Evolutionary conservation across 2,888 invertebrate genomes (phyloP).

Genomic region (Apamea anceps): DNA sequence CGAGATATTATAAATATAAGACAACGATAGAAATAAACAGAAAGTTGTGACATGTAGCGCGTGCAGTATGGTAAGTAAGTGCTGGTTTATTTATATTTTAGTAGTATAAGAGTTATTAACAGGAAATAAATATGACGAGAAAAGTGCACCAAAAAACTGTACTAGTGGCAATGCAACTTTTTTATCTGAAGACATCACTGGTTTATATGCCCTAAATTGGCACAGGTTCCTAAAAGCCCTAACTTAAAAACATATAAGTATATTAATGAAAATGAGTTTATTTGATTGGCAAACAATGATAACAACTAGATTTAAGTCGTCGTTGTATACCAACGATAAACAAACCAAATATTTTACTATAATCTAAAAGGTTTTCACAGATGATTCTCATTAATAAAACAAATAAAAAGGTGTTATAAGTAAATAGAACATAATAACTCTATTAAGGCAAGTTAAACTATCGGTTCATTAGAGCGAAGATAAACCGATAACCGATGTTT

Average conservation of each 20-base stretch:
- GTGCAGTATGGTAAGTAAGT: conserved; percentile 67
- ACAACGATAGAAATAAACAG: conserved; percentile 51
- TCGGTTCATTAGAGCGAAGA: conserved; percentile 24
- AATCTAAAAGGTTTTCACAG: conserved; percentile 16
- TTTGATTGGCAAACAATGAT: neutral
- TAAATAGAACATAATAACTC: conserved; percentile 29
- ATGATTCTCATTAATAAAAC: conserved; percentile 10
- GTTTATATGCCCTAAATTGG: neutral
- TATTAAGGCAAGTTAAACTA: conserved; percentile 1
- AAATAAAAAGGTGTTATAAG: conserved; percentile 26
- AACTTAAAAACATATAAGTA: neutral
- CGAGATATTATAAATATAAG: conserved; percentile 68
- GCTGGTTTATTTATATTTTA: neutral
- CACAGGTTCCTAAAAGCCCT: neutral
- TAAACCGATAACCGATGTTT: conserved; percentile 40
- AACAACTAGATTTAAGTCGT: neutral
- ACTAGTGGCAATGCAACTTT: neutral
- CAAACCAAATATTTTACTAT: conserved; percentile 23
- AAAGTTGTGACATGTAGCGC: conserved; percentile 61
- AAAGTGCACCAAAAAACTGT: neutral
- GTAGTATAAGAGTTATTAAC: neutral
- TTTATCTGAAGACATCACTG: neutral
- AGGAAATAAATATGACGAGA: neutral
- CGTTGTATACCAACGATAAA: conserved; percentile 4
- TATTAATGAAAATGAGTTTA: neutral